Percentiles rank a stretch among this genome's conserved stretches.
Evolutionary conservation across 2,113 vertebrate species (phyloP).

Genomic region (Petaurus breviceps): DNA sequence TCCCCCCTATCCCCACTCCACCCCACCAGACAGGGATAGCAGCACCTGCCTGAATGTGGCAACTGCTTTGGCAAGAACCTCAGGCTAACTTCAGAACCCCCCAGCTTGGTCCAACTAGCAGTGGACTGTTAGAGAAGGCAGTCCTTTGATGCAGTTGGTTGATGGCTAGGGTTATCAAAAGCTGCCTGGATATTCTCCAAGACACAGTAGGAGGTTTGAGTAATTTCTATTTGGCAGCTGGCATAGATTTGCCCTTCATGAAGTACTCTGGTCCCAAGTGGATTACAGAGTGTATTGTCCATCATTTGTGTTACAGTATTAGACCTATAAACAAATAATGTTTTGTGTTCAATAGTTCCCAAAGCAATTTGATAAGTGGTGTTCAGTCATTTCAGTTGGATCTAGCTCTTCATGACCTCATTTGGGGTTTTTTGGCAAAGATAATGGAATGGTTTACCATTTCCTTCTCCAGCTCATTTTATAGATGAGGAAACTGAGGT

Average conservation of each 20-base stretch:
- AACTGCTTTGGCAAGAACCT: constrained; percentile 55
- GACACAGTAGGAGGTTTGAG: background rate
- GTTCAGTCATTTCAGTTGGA: background rate
- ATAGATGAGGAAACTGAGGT: background rate
- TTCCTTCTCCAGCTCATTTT: background rate
- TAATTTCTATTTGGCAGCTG: background rate
- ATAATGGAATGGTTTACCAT: too few relatives aligned
- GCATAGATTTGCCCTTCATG: background rate
- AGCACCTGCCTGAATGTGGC: constrained; percentile 66
- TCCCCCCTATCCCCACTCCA: background rate
- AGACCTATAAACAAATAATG: background rate
- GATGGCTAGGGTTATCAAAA: constrained; percentile 32
- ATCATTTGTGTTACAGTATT: background rate
- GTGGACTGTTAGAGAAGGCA: constrained; percentile 32
- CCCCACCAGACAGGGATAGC: background rate
- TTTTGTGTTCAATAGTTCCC: background rate
- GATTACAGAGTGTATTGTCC: background rate
- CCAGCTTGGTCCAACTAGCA: constrained; percentile 41
- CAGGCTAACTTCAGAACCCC: constrained; percentile 41
- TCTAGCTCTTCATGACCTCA: background rate
- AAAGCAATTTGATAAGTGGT: background rate
- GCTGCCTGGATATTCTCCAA: constrained; percentile 51
- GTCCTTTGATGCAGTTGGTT: constrained; percentile 22
- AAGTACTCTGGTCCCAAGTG: background rate
- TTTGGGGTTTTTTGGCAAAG: background rate